Base-by-base conservation (phyloP, 2,113 vertebrate genomes). In the Dryoscopus gambensis region DNA sequence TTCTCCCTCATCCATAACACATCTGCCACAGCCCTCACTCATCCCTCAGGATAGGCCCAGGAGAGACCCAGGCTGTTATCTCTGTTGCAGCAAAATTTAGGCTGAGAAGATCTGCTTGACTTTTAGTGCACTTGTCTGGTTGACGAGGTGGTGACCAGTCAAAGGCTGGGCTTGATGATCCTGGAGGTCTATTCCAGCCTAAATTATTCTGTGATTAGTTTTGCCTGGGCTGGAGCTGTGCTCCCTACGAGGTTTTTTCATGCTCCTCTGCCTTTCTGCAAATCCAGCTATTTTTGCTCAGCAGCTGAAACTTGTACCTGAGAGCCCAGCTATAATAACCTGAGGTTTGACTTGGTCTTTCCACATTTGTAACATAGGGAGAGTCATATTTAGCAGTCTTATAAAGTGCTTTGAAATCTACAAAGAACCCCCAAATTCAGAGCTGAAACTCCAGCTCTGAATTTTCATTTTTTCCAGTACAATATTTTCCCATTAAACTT, bases 331-430 rank as follows among this genome's bases (percentile, higher is more conserved):
- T 23, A 5, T 5, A 77, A 30, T 35, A 28, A 69, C 21, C 23
- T 59, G 35, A 1, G 10, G 10, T 49, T 76, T 73, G 5, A 7
- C 12, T 84, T 65, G 33, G 5, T 63, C 11, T 67, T 88, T 63
- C 28, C 30, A 59, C 13, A 33, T 0, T 0, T 76, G 11, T 40
- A 46, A 39, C 17, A 22, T 4, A 11, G 10, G 15, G 3, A 63
- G 9, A 49, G 11, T 67, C 7, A 19, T 10, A 65, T 21, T 28
- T 47, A 47, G 2, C 9, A 39, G 10, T 28, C 70, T 19, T n/a
- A 28, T 2, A 40, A 84, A 82, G 14, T 50, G 25, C 11, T 55
- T 79, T 71, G 56, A 75, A 59, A 75, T 35, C n/a, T 30, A 11
- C 31, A 57, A 46, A 65, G 46, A 52, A 8, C 1, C 10, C 18